phyloP scores from a whole-genome alignment of 2,113 vertebrate genomes.

The Larimichthys polyactis region DNA sequence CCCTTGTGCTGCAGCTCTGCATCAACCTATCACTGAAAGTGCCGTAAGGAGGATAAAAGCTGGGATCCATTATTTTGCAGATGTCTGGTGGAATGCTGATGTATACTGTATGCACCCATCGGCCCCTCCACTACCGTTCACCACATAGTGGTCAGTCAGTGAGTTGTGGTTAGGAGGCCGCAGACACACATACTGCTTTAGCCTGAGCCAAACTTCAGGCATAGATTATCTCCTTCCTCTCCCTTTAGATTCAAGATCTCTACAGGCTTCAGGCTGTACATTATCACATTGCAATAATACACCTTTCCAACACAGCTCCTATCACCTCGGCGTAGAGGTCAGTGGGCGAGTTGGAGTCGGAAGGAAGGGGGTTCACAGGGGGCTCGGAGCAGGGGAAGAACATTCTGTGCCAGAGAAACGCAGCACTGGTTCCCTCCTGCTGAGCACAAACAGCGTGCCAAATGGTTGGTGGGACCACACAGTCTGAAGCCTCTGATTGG shows the following conservation, averaged over 20 bases:
- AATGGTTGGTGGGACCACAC: constrained; percentile 61
- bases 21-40: constrained; percentile 45
- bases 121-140: constrained; percentile 1
- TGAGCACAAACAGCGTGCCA: constrained; percentile 55
- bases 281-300: constrained; percentile 47
- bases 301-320: constrained; percentile 55
- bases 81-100: constrained; percentile 49
- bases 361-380: constrained; percentile 1
- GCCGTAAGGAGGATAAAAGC: constrained; percentile 36
- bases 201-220: constrained; percentile 24
- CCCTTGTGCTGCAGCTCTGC: constrained; percentile 27
- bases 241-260: background rate
- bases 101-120: constrained; percentile 28
- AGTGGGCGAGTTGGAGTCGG: constrained; percentile 40
- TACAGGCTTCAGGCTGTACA: background rate
- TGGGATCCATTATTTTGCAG: constrained; percentile 48
- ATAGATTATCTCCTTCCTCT: constrained; percentile 22
- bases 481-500: constrained; percentile 61
- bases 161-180: constrained; percentile 35
- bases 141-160: constrained; percentile 13
- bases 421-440: constrained; percentile 87
- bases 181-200: background rate
- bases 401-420: constrained; percentile 85
- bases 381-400: constrained; percentile 68
- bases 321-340: constrained; percentile 49